These are phyloP conservation scores for Drosophila diplacantha DNA, from an alignment of 2,888 invertebrate genomes.

Conservation along the genomic window DNA sequence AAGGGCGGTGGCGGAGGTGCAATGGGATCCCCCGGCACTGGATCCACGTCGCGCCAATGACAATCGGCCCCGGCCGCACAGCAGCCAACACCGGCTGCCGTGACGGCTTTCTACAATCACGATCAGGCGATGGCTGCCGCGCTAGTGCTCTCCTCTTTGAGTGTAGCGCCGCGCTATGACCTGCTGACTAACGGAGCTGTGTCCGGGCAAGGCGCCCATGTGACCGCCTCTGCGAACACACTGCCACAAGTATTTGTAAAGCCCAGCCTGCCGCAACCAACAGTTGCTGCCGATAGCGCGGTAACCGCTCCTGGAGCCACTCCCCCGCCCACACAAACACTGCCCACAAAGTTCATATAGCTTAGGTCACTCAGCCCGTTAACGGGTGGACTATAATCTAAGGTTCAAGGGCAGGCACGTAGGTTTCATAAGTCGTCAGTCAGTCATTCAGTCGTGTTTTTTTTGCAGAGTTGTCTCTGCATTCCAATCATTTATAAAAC, in stretches of 20 bases:
- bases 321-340: slow-evolving; percentile 31
- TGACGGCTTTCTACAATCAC: slow-evolving; percentile 74
- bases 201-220: slow-evolving; percentile 15
- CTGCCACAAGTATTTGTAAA: slow-evolving; percentile 70
- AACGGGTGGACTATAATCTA: slow-evolving; percentile 14
- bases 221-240: slow-evolving; percentile 40
- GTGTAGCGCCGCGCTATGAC: slow-evolving; percentile 52
- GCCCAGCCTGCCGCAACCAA: slow-evolving; percentile 49
- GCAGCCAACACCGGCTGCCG: slow-evolving; percentile 54
- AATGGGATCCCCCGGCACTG: slow-evolving; percentile 25
- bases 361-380: slow-evolving; percentile 19
- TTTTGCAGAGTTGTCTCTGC: slow-evolving; percentile 10
- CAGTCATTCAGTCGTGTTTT: slow-evolving; percentile 4
- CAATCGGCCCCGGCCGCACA: slow-evolving; percentile 64
- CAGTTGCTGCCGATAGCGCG: slow-evolving; percentile 25
- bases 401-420: slow-evolving; percentile 16
- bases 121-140: slow-evolving; percentile 74
- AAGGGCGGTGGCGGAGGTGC: slow-evolving; percentile 16
- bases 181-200: slow-evolving; percentile 48
- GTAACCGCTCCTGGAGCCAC: slow-evolving; percentile 21
- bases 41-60: slow-evolving; percentile 65
- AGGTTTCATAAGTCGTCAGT: slow-evolving; percentile 20
- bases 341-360: slow-evolving; percentile 62
- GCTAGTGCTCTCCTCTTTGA: slow-evolving; percentile 73
- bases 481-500: slow-evolving; percentile 22